Evolutionary conservation across 2,797 vertebrate species (phyloP), one percentile per base, ranked within the genome.

Genomic region (Lagocephalus sceleratus): DNA sequence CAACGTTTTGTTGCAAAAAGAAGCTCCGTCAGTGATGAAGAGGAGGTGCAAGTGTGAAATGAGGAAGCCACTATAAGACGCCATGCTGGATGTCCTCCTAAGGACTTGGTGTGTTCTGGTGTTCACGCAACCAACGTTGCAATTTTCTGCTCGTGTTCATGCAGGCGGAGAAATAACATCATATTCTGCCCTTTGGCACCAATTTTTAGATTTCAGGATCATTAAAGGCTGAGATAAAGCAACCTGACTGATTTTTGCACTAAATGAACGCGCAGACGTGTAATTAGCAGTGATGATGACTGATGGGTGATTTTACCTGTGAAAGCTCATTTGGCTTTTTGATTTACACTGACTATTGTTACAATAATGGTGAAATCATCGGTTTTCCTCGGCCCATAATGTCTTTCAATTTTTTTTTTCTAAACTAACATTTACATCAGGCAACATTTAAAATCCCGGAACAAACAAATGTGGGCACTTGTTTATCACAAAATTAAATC

Each of bases 51-150:
- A 61, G 16, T 59, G 50, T 53, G 47, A 41, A 73, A 58, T 47
- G 21, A 45, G 48, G 51, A 60, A 47, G 47, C 26, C 20, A 47
- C 68, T 66, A 68, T 35, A 44, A 68, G 57, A 71, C 40, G 46
- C 39, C 26, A 62, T 56, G 48, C 41, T 47, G 45, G 54, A 55
- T 60, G 65, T 66, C 55, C 53, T 65, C 70, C 68, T 76, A 59
- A 75, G 68, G 68, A 62, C 51, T 66, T 79, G 29, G 29, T 68
- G 8, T 47, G 54, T 16, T 47, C 11, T 51, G 60, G 41, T n/a
- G 48, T 57, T 58, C 17, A 49, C 15, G 21, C 46, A 26, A 16
- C 41, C 48, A 58, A 69, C 17, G 51, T 65, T 54, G 45, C 56
- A 41, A 43, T 57, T 57, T 35, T 54, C 3, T 46, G 1, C 41